These are phyloP conservation scores for Ammodytes dubius DNA, from an alignment of 2,113 vertebrate species.

Conservation along the genomic window DNA sequence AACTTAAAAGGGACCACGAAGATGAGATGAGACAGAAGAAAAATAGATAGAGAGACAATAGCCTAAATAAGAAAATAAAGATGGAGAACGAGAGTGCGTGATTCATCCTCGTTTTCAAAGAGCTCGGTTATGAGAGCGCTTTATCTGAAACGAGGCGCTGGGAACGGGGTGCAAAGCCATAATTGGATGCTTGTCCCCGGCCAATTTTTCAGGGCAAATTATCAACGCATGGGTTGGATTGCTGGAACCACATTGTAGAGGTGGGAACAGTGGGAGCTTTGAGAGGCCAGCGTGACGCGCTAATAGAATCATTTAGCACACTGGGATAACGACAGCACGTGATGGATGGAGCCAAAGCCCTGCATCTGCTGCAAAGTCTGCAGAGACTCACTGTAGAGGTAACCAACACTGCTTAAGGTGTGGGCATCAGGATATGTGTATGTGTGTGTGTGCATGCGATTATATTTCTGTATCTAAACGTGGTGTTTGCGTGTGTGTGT, in stretches of 20 bases:
- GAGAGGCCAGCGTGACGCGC: constrained; percentile 67
- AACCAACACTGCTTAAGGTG: constrained; percentile 10
- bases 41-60: not conserved
- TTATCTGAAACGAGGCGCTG: constrained; percentile 68
- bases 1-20: not conserved
- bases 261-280: constrained; percentile 79
- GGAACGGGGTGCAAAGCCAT: constrained; percentile 76
- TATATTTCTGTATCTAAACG: not conserved
- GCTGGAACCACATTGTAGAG: constrained; percentile 71
- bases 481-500: constrained; percentile 13
- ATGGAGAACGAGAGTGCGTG: constrained; percentile 1
- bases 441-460: not conserved
- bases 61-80: not conserved
- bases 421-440: constrained; percentile 3
- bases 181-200: constrained; percentile 75
- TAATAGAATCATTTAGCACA: constrained; percentile 79
- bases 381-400: constrained; percentile 37
- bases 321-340: constrained; percentile 69
- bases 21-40: not conserved
- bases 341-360: constrained; percentile 69
- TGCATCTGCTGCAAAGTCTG: constrained; percentile 53
- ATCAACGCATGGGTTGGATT: constrained; percentile 74
- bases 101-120: constrained; percentile 59
- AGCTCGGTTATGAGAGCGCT: constrained; percentile 62
- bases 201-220: constrained; percentile 78